A percentile compares a stretch with the other conserved stretches of the same genome.
Evolutionary conservation across 2,113 vertebrate genomes (phyloP).

Genomic region (Camelus bactrianus): DNA sequence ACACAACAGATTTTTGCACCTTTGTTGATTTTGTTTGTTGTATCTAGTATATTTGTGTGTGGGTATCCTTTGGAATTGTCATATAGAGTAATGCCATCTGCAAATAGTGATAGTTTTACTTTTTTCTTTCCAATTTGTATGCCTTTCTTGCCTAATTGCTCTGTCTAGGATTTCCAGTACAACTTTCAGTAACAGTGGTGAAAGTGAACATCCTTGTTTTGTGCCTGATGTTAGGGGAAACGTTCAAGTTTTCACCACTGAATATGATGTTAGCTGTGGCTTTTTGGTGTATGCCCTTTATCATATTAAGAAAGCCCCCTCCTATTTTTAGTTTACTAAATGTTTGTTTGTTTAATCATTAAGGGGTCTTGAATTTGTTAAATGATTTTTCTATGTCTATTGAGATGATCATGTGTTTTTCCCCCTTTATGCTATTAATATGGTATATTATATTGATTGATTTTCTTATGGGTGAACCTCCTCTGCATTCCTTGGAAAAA

Average conservation of each 20-base stretch:
- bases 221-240: not conserved
- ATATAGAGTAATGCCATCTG: not conserved
- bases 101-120: not conserved
- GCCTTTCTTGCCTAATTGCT: not conserved
- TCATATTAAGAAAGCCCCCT: not conserved
- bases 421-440: not conserved
- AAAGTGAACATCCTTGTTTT: not conserved
- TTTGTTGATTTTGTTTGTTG: not conserved
- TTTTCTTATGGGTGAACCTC: not conserved
- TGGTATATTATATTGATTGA: not conserved
- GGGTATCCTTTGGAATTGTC: not conserved
- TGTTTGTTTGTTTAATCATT: not conserved
- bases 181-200: not conserved
- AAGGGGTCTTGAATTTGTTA: not conserved
- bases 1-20: not conserved
- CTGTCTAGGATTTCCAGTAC: not conserved
- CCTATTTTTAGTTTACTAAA: not conserved
- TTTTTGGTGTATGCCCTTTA: not conserved
- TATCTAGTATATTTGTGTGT: not conserved
- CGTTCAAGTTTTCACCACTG: not conserved
- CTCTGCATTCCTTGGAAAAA: slow-evolving; percentile 22
- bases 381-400: not conserved
- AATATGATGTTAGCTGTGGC: not conserved
- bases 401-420: not conserved
- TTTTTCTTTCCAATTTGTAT: not conserved